A percentile compares a stretch with the other conserved stretches of the same genome.
Evolutionary conservation across 1,140 invertebrate genomes (phyloP).

Genomic region (Saxidomus purpurata): DNA sequence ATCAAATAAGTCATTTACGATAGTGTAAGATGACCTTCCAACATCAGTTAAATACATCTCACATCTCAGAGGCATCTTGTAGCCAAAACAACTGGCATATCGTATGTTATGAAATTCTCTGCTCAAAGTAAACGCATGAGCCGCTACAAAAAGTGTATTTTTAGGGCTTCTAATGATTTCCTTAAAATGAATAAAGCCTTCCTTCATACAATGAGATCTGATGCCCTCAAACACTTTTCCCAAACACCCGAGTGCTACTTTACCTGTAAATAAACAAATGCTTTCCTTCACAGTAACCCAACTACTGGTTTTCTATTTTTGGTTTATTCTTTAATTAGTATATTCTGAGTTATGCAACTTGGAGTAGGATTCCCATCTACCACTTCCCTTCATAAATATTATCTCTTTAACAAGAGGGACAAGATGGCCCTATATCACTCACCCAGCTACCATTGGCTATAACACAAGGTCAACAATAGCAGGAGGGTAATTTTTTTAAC

Average conservation of each 20-base stretch:
- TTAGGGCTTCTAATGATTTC: neutral
- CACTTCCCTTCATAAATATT: too few species aligned
- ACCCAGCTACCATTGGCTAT: too few species aligned
- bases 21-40: slow-evolving; percentile 13
- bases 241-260: slow-evolving; percentile 43
- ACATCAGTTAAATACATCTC: neutral
- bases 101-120: neutral
- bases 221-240: slow-evolving; percentile 50
- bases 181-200: neutral
- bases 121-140: neutral
- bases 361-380: too few species aligned
- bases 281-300: neutral
- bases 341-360: too few species aligned
- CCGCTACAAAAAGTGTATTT: neutral
- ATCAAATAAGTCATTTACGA: slow-evolving; percentile 3
- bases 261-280: slow-evolving; percentile 35
- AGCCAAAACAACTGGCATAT: neutral
- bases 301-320: too few species aligned
- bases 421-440: too few species aligned
- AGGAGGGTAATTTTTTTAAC: too few species aligned
- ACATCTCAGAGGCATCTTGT: neutral
- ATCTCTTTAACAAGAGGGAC: too few species aligned
- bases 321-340: too few species aligned
- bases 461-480: too few species aligned
- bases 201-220: neutral